Evolutionary conservation across 2,888 invertebrate species (phyloP), one percentile per base, ranked within the genome.

Genomic region (Napeogenes sylphis): DNA sequence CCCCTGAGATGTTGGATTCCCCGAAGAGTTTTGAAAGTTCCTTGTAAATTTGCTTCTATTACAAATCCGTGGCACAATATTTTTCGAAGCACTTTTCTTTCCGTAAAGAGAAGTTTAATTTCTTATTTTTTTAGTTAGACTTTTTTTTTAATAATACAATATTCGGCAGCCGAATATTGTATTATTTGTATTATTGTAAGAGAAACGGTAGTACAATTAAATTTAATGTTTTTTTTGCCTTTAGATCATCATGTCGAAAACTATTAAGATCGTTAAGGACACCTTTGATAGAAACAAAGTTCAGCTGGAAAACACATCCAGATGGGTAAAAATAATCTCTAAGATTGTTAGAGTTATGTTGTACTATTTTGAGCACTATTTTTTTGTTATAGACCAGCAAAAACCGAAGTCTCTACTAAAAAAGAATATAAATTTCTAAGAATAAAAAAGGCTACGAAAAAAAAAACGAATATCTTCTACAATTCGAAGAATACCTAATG

Each of bases 221-320:
- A 56, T 3, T 57, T 58, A 2, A 10, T 57, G n/a, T 55, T 45
- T 30, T 45, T 45, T 45, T 47, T 61, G 3, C 47, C 69, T 66
- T 38, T 73, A 87, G 87, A 2, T 61, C 72, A 2, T 73, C 80
- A 0, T 87, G 87, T 67, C 76, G 71, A 65, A 75, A 55, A 65
- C 55, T 82, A 2, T 64, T 85, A 4, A 72, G 76, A 45, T 62
- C 78, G 2, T 68, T 75, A 6, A 80, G 77, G 10, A 79, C 79
- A 5, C 70, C 75, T 55, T 66, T 82, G 38, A 47, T 63, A 2
- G 79, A 82, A 68, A 80, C 79, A 0, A 62, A 60, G 8, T 80
- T 76, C 12, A 72, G 77, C 45, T 87, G 87, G 87, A 58, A 47
- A 0, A 55, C 32, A 2, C 72, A 74, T 62, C 62, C 70, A 38